These are phyloP conservation scores for Coturnix japonica DNA, from an alignment of 2,113 vertebrate species.

Conservation along the genomic window DNA sequence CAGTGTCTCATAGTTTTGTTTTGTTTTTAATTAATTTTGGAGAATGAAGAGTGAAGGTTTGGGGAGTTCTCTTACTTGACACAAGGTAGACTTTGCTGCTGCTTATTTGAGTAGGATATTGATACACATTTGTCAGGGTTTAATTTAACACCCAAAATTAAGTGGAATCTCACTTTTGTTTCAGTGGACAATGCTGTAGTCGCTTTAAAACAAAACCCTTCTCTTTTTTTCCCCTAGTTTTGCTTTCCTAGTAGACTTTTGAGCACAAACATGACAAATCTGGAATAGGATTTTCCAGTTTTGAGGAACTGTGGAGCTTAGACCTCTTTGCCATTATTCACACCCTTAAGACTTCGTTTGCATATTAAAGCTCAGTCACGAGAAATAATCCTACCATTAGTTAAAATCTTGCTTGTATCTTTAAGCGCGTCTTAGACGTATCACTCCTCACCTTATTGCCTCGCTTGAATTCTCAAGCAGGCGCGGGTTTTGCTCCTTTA, in stretches of 20 bases:
- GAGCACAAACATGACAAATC: not conserved
- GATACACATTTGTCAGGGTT: not conserved
- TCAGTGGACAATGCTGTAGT: not conserved
- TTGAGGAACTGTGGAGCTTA: not conserved
- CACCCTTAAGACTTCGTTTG: not conserved
- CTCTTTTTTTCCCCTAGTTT: not conserved
- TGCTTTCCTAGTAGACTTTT: not conserved
- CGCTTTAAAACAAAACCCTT: not conserved
- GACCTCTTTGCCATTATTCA: not conserved
- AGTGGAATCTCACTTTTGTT: not conserved
- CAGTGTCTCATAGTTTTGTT: not conserved
- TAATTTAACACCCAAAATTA: not conserved
- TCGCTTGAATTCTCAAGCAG: not conserved
- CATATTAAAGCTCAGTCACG: not conserved
- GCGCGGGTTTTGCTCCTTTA: not conserved
- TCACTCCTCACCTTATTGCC: not conserved
- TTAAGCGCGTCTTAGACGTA: not conserved
- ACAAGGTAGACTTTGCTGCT: not conserved
- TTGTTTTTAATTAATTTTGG: not conserved
- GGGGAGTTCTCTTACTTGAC: not conserved
- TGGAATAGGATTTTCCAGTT: slow-evolving; percentile 18
- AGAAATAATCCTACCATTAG: not conserved
- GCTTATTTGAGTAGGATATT: not conserved
- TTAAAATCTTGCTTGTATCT: not conserved
- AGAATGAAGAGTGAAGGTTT: not conserved